phyloP scores from a whole-genome alignment of 2,113 vertebrate species.

The Tympanuchus pallidicinctus region DNA sequence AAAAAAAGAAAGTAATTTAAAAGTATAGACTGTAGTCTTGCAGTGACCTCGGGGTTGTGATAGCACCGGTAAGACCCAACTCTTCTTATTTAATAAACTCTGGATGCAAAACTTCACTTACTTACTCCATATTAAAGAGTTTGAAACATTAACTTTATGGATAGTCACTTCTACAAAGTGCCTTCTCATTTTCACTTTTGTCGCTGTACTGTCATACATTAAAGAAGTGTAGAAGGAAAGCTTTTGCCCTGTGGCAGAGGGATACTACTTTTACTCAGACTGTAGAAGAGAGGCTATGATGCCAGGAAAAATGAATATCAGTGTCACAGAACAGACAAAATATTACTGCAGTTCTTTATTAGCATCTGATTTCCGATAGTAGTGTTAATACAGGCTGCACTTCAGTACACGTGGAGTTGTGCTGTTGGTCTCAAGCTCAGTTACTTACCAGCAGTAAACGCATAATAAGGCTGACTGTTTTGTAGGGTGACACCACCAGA shows the following conservation, averaged over 20 bases:
- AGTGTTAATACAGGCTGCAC: not conserved
- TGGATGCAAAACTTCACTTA: slow-evolving; percentile 1
- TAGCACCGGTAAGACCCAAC: not conserved
- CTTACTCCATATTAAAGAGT: not conserved
- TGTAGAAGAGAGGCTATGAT: not conserved
- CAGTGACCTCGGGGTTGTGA: not conserved
- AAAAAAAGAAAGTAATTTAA: not conserved
- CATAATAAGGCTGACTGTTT: not conserved
- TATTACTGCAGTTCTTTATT: not conserved
- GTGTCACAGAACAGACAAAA: slow-evolving; percentile 3
- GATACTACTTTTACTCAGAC: slow-evolving; percentile 41
- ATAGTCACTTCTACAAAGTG: not conserved
- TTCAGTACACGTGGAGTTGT: not conserved
- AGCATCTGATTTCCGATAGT: not conserved
- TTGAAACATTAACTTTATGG: slow-evolving; percentile 55
- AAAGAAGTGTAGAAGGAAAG: not conserved
- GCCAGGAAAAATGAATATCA: not conserved
- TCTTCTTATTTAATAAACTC: slow-evolving; percentile 55
- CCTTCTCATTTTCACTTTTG: slow-evolving; percentile 51
- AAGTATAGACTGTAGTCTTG: not conserved
- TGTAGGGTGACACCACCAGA: not conserved
- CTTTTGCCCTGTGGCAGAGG: slow-evolving; percentile 29
- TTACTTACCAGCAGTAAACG: not conserved
- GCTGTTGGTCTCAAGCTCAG: fast-evolving
- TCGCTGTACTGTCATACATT: not conserved